These are phyloP conservation scores for Atopsyche davidsoni DNA, from an alignment of 1,140 invertebrate species.

Conservation along the genomic window DNA sequence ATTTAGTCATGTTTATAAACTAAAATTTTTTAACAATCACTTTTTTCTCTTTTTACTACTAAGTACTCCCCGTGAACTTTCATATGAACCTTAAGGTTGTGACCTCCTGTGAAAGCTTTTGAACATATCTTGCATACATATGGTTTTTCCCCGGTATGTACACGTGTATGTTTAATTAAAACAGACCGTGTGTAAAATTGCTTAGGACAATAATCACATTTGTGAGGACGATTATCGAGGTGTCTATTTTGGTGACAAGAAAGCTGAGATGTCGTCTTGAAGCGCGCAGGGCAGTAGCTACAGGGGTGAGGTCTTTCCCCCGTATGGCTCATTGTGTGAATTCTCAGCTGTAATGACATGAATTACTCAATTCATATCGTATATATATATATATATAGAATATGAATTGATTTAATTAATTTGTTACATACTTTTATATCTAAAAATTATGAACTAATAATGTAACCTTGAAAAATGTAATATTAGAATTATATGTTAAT, in stretches of 20 bases:
- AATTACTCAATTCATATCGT: not conserved
- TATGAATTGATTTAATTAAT: not conserved
- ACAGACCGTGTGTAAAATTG: slow-evolving; percentile 33
- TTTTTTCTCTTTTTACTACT: slow-evolving; percentile 30
- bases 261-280: slow-evolving; percentile 26
- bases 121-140: slow-evolving; percentile 38
- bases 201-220: slow-evolving; percentile 36
- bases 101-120: slow-evolving; percentile 36
- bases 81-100: slow-evolving; percentile 43
- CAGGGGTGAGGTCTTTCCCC: slow-evolving; percentile 32
- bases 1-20: not conserved
- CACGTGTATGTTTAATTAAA: slow-evolving; percentile 36
- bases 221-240: slow-evolving; percentile 30
- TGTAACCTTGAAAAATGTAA: not conserved
- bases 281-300: slow-evolving; percentile 34
- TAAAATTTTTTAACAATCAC: not conserved
- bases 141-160: slow-evolving; percentile 41
- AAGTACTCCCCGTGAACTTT: slow-evolving; percentile 38
- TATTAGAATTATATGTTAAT: slow-evolving; percentile 2
- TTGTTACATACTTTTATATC: not conserved
- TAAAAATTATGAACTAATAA: not conserved
- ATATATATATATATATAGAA: not conserved
- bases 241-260: slow-evolving; percentile 33
- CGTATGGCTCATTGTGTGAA: slow-evolving; percentile 34
- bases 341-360: slow-evolving; percentile 28